Conservation (phyloP, 2,797 vertebrate species). For the Poeciliopsis infans region DNA sequence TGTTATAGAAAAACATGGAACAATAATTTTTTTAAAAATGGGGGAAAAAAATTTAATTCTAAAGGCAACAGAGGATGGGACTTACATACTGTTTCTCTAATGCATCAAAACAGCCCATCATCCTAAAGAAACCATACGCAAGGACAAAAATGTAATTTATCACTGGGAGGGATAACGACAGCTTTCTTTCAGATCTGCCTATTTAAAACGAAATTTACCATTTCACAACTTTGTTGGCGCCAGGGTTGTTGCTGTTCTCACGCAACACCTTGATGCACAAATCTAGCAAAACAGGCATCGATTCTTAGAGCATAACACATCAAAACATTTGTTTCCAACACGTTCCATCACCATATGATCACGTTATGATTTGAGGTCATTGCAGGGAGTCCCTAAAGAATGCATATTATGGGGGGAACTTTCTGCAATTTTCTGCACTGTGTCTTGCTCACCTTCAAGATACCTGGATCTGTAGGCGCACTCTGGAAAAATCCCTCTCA, state of each 20-base stretch:
- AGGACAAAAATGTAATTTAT: neutral
- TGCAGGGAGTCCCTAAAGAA: neutral
- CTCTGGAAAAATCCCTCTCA: slow-evolving; percentile 82
- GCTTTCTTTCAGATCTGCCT: neutral
- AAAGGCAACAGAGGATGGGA: slow-evolving; percentile 34
- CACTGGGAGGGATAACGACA: neutral
- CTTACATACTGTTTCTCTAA: slow-evolving; percentile 95
- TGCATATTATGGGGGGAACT: neutral
- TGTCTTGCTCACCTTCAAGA: slow-evolving; percentile 71
- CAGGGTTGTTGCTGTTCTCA: slow-evolving; percentile 66
- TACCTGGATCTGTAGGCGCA: slow-evolving; percentile 79
- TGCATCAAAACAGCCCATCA: slow-evolving; percentile 95
- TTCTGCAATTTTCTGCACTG: neutral
- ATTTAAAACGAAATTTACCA: slow-evolving; percentile 48
- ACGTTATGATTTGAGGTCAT: neutral
- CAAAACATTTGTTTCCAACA: neutral
- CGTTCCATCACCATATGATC: neutral
- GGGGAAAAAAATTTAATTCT: neutral
- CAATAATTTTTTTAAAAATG: neutral
- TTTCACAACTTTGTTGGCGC: slow-evolving; percentile 75
- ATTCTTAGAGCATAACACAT: neutral
- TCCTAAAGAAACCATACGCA: slow-evolving; percentile 74
- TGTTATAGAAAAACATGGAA: slow-evolving; percentile 49
- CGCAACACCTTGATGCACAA: slow-evolving; percentile 80
- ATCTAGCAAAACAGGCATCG: slow-evolving; percentile 47